Base-by-base conservation (phyloP, 2,888 invertebrate genomes). In the Heliconius hortense region DNA sequence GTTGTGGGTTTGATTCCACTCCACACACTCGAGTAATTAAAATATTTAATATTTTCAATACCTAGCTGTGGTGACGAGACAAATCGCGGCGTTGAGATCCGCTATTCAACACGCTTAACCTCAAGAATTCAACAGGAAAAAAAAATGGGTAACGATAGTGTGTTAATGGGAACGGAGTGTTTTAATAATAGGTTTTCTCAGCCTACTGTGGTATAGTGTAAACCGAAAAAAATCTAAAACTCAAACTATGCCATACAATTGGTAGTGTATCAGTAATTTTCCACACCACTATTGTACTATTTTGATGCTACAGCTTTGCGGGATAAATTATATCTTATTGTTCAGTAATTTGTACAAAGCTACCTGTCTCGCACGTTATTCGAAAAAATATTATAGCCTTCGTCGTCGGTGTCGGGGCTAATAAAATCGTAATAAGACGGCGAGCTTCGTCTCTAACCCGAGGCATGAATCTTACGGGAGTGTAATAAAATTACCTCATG, bases 381-480 rank as follows among this genome's bases (percentile, higher is more conserved):
- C 85, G 82, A 84, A 87, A 88, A 91, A 89, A 88, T 90, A 89
- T 88, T 87, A 86, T 87, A 85, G 85, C 85, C 84, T 83, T 82
- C 85, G 84, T 80, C 81, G 82, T 79, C 84, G 84, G 81, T 85
- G 85, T 84, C 82, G 82, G 79, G 81, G 82, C 86, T 90, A 90
- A 90, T 92, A 92, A 92, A 93, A 92, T 87, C 84, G 91, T 90
- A 92, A 92, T 92, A 91, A 91, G 87, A 86, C 83, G 86, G 82
- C 84, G 85, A 83, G 85, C 83, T 84, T 82, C 82, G 80, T 82
- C 81, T 81, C 83, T 82, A 83, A 87, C 88, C 87, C 81, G 84
- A 78, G 88, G 87, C 88, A 85, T 82, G 87, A 90, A 90, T 90
- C 89, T 89, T 84, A 83, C 86, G 85, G 82, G 82, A 81, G 78